Base-by-base conservation (phyloP, 2,888 invertebrate genomes). In the Oligia strigilis region DNA sequence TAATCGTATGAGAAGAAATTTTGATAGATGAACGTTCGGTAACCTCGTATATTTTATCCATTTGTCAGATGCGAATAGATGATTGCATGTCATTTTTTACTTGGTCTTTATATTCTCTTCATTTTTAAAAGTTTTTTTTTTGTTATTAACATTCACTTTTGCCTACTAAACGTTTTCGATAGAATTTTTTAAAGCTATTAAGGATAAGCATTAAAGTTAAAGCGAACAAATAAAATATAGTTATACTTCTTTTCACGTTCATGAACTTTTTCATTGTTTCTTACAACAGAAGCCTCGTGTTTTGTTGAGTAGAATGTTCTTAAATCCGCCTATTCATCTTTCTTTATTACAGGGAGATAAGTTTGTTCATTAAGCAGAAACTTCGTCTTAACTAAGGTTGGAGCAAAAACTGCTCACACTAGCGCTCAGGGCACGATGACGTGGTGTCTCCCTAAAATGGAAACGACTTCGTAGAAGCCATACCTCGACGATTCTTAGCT, bases 391-490 rank as follows among this genome's bases (percentile, higher is more conserved):
- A 91, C 85, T 84, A 84, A 83, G 77, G 84, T 86, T 82, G 79
- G 65, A 79, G 79, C 80, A 91, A 92, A 91, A 92, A 90, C 90
- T 81, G 77, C 78, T 81, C 80, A 80, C 80, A 82, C 80, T 83
- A 80, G 87, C 81, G 77, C 82, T 86, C 71, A 79, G 87, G 87
- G 87, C 82, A 75, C 81, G 85, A 91, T 92, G 92, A 92, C 91
- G 90, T 83, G 87, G 87, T 83, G 80, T 72, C 83, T 88, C 88
- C 92, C 90, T 92, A 90, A 93, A 92, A 92, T 87, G 92, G 92
- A 75, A 89, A 87, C 81, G 78, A 86, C 85, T 90, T 90, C 89
- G 77, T 81, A 80, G 91, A 90, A 89, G 84, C 76, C 87, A 88
- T 84, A 77, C 87, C 87, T 85, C 85, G 81, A 79, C 74, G 81